Conservation (phyloP, 92 coral and sea anemone species). For the Epizoanthus ramosus region DNA sequence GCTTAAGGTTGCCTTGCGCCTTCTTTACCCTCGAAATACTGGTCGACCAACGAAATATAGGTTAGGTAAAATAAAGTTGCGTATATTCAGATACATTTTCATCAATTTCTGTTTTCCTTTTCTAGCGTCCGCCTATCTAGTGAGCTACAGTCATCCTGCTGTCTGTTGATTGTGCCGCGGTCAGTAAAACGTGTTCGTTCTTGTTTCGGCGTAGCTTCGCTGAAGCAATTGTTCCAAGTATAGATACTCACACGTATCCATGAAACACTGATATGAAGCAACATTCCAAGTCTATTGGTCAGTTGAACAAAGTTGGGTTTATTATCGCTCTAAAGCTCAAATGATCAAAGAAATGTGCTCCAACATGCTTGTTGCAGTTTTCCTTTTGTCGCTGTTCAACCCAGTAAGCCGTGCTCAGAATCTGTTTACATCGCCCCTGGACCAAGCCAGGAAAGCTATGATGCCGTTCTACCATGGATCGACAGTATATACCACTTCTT, state of each 20-base stretch:
- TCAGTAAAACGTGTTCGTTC: too few relatives aligned
- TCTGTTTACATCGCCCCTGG: neutral
- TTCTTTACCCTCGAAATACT: too few relatives aligned
- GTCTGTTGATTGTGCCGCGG: too few relatives aligned
- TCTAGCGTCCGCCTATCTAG: too few relatives aligned
- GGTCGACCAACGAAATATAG: too few relatives aligned
- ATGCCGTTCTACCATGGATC: constrained; percentile 3
- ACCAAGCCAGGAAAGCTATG: constrained; percentile 7
- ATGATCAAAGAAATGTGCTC: neutral
- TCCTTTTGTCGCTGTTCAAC: constrained; percentile 4
- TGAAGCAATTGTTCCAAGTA: neutral
- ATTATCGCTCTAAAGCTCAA: neutral
- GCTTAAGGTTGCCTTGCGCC: too few relatives aligned
- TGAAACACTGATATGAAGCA: neutral
- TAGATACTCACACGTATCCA: too few relatives aligned
- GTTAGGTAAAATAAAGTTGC: too few relatives aligned
- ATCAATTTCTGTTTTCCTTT: too few relatives aligned
- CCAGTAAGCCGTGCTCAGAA: neutral
- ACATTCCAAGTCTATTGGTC: neutral
- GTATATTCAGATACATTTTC: too few relatives aligned
- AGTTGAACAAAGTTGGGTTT: neutral
- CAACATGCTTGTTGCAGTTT: neutral
- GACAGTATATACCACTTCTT: neutral
- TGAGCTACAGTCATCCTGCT: too few relatives aligned
- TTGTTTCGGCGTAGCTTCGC: neutral